These are phyloP conservation scores for Meteorus sp. DNA, from an alignment of 1,140 invertebrate genomes.

Conservation along the genomic window DNA sequence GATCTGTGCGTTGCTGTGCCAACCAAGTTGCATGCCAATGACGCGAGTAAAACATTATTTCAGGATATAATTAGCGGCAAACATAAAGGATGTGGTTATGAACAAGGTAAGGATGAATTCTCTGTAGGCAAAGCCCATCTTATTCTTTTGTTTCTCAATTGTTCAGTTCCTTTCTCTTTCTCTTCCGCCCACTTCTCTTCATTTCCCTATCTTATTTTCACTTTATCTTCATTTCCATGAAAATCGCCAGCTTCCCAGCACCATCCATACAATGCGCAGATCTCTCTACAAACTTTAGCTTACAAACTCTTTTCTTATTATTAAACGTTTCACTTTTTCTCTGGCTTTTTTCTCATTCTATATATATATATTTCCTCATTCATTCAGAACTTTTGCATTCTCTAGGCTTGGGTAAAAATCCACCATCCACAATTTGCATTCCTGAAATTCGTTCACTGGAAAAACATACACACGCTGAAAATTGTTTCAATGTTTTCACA, in stretches of 20 bases:
- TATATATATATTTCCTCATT: too few species aligned
- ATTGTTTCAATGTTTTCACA: too few species aligned
- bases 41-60: slow-evolving; percentile 66
- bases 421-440: too few species aligned
- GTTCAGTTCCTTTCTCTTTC: too few species aligned
- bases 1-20: slow-evolving; percentile 73
- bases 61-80: slow-evolving; percentile 74
- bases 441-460: too few species aligned
- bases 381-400: too few species aligned
- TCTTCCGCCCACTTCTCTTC: slow-evolving; percentile 18
- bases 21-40: slow-evolving; percentile 67
- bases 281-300: neutral
- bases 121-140: neutral
- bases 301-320: neutral
- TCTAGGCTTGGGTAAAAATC: too few species aligned
- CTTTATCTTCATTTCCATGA: slow-evolving; percentile 24
- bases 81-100: slow-evolving; percentile 67
- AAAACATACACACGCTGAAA: too few species aligned
- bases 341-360: neutral
- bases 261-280: slow-evolving; percentile 18
- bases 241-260: slow-evolving; percentile 32
- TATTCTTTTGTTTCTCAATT: too few species aligned
- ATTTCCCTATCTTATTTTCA: too few species aligned
- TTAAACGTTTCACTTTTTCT: neutral
- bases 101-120: slow-evolving; percentile 47